These are phyloP conservation scores for Ophioderma brevispina DNA, from an alignment of 35 echinoderm and acorn worm genomes.

Conservation along the genomic window DNA sequence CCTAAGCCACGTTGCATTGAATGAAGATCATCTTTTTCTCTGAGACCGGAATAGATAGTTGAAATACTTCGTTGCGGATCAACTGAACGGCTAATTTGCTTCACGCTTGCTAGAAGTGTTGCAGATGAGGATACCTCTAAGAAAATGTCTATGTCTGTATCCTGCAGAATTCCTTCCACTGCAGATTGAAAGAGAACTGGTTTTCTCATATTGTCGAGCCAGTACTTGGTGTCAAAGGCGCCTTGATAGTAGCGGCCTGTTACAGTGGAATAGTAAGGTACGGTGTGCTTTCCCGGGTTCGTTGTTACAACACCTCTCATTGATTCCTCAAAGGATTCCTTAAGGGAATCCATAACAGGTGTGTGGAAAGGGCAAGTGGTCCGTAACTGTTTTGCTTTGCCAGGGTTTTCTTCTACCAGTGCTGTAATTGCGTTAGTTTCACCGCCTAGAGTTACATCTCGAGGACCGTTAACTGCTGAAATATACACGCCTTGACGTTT, in stretches of 20 bases:
- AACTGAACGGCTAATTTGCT: conserved; percentile 74
- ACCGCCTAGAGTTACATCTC: conserved; percentile 84
- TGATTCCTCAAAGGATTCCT: conserved; percentile 71
- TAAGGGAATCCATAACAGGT: conserved; percentile 87
- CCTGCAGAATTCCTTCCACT: conserved; percentile 68
- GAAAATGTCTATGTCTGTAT: conserved; percentile 72
- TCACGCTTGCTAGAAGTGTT: conserved; percentile 78
- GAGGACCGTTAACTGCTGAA: conserved; percentile 89
- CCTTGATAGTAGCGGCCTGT: conserved; percentile 72
- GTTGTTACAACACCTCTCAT: conserved; percentile 83
- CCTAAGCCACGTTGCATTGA: conserved; percentile 58
- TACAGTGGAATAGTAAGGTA: conserved; percentile 82
- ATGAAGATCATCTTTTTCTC: conserved; percentile 74
- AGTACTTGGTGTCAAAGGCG: conserved; percentile 80
- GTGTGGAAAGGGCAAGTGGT: conserved; percentile 95
- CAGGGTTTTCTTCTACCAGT: conserved; percentile 72
- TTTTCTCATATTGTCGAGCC: conserved; percentile 93
- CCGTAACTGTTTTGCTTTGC: conserved; percentile 75
- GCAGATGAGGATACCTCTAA: conserved; percentile 82
- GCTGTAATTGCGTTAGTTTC: conserved; percentile 61
- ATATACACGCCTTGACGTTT: conserved; percentile 84
- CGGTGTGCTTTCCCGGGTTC: conserved; percentile 23
- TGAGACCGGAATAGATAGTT: conserved; percentile 65
- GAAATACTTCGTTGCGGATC: conserved; percentile 52
- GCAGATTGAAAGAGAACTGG: conserved; percentile 82